Base-by-base conservation (phyloP, 2,888 invertebrate species). In the Mystacides longicornis region DNA sequence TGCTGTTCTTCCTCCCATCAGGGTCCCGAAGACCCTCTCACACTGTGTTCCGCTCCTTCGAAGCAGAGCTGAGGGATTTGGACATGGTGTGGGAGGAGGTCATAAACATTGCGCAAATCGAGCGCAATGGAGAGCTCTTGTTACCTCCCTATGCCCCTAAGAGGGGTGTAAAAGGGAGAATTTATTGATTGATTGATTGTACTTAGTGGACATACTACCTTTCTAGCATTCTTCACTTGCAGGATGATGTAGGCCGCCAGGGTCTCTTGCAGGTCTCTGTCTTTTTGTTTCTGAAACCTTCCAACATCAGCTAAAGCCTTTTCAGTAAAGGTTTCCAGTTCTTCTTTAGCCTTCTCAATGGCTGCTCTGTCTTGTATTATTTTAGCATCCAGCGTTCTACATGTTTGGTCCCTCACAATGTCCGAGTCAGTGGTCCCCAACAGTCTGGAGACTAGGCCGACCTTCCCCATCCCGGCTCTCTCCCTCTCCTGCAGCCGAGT, bases 381-480 rank as follows among this genome's bases (percentile, higher is more conserved):
- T 69, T 84, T 83, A 63, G 79, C 74, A 68, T 87, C 87, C 52
- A 87, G 70, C 52, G 79, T 77, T 51, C 81, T 75, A 54, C 87
- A 80, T 68, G 82, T 81, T 63, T 84, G 75, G 69, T 87, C 87
- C 21, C 86, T 78, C 45, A 86, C 84, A 64, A 87, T 87, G 66
- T 87, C 87, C 0, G 86, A 86, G 65, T 87, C 87, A 0, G 86
- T 84, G 54, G 85, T 82, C 42, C 87, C 87, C 69, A 87, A 86
- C 59, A 87, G 66, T 0, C 86, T 78, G 1, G 86, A 84, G 81
- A 88, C 84, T n/a, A 87, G 65, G 0, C 86, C 81, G 0, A 82
- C 77, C 67, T 85, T 86, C 56, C 87, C 87, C 64, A 81, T 81
- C 47, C 80, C 79, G 1, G 82, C 81, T 49, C 79, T 77, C 19